Percentiles rank a stretch among this genome's conserved stretches.
Evolutionary conservation across 2,113 vertebrate genomes (phyloP).

Genomic region (Festucalex cinctus): DNA sequence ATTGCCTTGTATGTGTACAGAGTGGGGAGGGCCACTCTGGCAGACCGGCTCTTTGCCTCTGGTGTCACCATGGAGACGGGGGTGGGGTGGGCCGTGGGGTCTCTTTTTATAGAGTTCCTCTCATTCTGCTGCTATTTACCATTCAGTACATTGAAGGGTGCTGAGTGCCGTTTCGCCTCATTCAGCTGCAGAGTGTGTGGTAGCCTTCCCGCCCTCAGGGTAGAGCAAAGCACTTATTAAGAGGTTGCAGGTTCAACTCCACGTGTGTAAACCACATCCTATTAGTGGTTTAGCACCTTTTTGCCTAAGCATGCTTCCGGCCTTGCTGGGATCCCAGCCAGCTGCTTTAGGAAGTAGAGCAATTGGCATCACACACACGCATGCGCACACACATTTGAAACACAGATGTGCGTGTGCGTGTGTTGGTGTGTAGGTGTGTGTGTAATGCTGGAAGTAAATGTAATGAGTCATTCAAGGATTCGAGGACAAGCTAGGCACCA

Average conservation of each 20-base stretch:
- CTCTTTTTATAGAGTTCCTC: constrained; percentile 36
- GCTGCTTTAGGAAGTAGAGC: constrained; percentile 17
- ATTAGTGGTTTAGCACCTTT: neutral
- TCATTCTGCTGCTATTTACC: constrained; percentile 46
- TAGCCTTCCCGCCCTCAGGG: neutral
- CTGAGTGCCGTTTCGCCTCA: constrained; percentile 6
- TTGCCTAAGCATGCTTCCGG: constrained; percentile 12
- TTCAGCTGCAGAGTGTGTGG: constrained; percentile 2
- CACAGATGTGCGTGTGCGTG: neutral
- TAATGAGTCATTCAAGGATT: constrained; percentile 7
- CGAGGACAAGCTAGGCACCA: no score
- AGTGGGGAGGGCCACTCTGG: constrained; percentile 11
- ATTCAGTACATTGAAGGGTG: constrained; percentile 38
- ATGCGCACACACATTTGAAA: neutral
- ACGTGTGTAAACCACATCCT: neutral
- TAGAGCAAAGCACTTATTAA: constrained; percentile 7
- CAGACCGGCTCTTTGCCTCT: constrained; percentile 39
- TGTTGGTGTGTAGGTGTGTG: constrained; percentile 5
- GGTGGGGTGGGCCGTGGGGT: neutral
- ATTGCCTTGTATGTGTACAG: constrained; percentile 36
- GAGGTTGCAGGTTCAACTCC: constrained; percentile 13
- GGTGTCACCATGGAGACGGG: constrained; percentile 42
- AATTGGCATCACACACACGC: constrained; percentile 12
- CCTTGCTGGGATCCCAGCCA: constrained; percentile 19
- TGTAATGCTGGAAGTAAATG: constrained; percentile 7